Conservation (phyloP, 92 coral and sea anemone genomes). For the Umimayanthus kanabou region DNA sequence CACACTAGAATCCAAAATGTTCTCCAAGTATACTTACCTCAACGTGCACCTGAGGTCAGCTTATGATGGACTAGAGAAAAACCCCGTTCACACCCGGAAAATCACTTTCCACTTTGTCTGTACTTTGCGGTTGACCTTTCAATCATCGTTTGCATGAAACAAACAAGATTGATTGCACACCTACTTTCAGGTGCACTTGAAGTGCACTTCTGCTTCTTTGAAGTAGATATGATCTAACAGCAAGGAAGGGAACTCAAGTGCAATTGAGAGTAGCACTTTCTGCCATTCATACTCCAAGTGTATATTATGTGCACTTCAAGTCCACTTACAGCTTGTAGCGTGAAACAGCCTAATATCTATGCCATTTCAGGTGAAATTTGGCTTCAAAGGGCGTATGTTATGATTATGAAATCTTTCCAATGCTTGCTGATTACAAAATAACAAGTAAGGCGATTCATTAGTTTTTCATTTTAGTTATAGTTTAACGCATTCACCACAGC, state of each 20-base stretch:
- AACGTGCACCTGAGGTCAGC: not conserved
- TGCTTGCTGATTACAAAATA: too few species aligned
- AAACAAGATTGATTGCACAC: not conserved
- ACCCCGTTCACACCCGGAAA: not conserved
- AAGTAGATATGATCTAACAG: not conserved
- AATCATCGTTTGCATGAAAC: conserved; percentile 2
- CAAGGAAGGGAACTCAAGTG: not conserved
- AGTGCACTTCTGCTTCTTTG: conserved; percentile 16
- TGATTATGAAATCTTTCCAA: too few species aligned
- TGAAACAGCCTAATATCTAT: not conserved
- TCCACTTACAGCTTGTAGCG: not conserved
- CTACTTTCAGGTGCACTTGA: not conserved
- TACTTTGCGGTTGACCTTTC: not conserved
- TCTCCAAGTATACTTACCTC: not conserved
- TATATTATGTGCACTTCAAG: not conserved
- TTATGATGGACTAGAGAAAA: not conserved
- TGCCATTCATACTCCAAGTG: conserved; percentile 11
- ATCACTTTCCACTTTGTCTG: not conserved
- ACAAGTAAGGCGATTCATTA: too few species aligned
- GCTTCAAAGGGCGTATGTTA: too few species aligned
- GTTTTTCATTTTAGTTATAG: too few species aligned
- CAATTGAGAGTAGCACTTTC: not conserved
- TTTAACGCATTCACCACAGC: too few species aligned
- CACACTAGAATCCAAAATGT: not conserved
- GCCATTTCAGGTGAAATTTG: too few species aligned